Conservation (phyloP, 1,140 invertebrate genomes). For the Tetramorium simillimum region DNA sequence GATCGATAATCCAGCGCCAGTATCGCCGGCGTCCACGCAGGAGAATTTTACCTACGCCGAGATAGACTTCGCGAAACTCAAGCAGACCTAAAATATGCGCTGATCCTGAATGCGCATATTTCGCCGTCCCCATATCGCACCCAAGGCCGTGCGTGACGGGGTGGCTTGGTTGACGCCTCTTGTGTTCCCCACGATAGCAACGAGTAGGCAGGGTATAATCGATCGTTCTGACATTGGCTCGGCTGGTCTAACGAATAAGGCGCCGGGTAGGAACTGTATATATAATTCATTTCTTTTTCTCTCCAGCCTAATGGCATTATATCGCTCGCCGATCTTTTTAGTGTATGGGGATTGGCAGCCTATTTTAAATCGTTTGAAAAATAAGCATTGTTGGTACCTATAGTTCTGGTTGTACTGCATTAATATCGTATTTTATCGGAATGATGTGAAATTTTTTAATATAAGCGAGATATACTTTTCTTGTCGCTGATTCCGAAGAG, state of each 20-base stretch:
- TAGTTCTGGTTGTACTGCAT: slow-evolving; percentile 62
- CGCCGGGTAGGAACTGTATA: slow-evolving; percentile 52
- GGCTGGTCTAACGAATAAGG: slow-evolving; percentile 26
- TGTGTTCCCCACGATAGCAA: slow-evolving; percentile 38
- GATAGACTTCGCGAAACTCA: slow-evolving; percentile 89
- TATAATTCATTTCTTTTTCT: slow-evolving; percentile 61
- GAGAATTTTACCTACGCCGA: slow-evolving; percentile 89
- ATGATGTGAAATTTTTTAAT: slow-evolving; percentile 36
- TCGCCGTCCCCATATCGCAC: not conserved
- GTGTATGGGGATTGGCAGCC: slow-evolving; percentile 31
- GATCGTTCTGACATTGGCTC: slow-evolving; percentile 68
- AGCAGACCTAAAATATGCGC: slow-evolving; percentile 79
- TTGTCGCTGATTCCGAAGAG: slow-evolving; percentile 16
- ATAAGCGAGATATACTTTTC: slow-evolving; percentile 17
- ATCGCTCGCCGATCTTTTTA: slow-evolving; percentile 46
- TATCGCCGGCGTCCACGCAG: slow-evolving; percentile 82
- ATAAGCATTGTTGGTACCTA: slow-evolving; percentile 42
- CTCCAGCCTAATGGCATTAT: slow-evolving; percentile 2
- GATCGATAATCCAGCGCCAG: slow-evolving; percentile 77
- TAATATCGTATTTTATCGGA: slow-evolving; percentile 55
- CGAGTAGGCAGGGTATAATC: slow-evolving; percentile 46
- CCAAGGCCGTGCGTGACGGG: not conserved
- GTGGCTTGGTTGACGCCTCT: slow-evolving; percentile 50
- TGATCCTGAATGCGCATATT: not conserved
- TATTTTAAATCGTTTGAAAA: slow-evolving; percentile 44